These are phyloP conservation scores for Pecten maximus DNA, from an alignment of 2,888 invertebrate species.

Conservation along the genomic window DNA sequence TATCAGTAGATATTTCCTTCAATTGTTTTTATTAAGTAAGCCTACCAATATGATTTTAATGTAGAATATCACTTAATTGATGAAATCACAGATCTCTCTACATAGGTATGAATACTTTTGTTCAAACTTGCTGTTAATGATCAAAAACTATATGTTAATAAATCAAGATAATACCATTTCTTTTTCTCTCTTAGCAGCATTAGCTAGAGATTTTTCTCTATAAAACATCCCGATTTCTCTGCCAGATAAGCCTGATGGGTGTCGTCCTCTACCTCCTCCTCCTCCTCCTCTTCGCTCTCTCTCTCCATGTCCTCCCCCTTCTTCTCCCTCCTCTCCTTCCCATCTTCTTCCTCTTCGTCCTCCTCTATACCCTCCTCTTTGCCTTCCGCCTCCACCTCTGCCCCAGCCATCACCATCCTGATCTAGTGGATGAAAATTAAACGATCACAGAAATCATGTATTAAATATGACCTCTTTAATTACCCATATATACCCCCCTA, in stretches of 20 bases:
- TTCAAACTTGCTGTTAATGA: not conserved
- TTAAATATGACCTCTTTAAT: no score
- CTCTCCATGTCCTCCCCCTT: constrained; percentile 13
- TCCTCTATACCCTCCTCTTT: constrained; percentile 39
- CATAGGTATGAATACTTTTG: not conserved
- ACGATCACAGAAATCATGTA: not conserved
- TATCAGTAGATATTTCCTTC: no score
- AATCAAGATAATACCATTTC: constrained; percentile 77
- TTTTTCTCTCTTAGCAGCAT: constrained; percentile 67
- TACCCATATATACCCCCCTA: no score
- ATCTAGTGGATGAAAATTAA: not conserved
- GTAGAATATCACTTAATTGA: no score
- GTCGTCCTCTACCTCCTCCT: constrained; percentile 50
- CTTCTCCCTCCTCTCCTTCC: not conserved
- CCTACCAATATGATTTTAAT: no score
- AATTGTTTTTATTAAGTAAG: no score
- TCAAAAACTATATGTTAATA: not conserved
- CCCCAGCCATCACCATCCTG: constrained; percentile 30
- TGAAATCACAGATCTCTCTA: no score
- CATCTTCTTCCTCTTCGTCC: not conserved
- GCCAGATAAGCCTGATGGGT: constrained; percentile 62
- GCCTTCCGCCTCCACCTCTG: constrained; percentile 35
- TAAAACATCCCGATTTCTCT: constrained; percentile 38
- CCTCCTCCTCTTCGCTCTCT: constrained; percentile 12
- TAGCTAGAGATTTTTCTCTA: constrained; percentile 59